Base-by-base conservation (phyloP, 2,888 invertebrate genomes). In the Dynastes maya region DNA sequence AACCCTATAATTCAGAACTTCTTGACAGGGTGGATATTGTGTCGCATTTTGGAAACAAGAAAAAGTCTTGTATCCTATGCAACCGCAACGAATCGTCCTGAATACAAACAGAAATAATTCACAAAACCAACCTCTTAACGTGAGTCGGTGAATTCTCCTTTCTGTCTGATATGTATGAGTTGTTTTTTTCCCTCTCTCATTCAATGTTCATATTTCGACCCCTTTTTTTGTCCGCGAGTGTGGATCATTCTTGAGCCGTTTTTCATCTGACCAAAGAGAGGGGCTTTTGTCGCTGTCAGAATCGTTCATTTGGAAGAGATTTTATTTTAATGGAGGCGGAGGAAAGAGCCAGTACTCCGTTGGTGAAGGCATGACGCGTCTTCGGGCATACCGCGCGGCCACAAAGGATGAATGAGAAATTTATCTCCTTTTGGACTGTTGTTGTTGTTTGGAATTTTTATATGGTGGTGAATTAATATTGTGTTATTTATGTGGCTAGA, bases 81-180 rank as follows among this genome's bases (percentile, higher is more conserved):
- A 74, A 61, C 61, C 78, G 78, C 67, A 78, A 81, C 81, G 81
- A 81, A 81, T 81, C 79, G 77, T 72, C 79, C 76, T 76, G 79
- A 81, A 81, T 80, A 81, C 81, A 81, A 81, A 81, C 79, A 81
- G 77, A 79, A 78, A 81, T 81, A 81, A 80, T 76, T 81, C 80
- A 79, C 63, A 70, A 76, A 76, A 74, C 68, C 77, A 71, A 78
- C 78, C 78, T 78, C 72, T 71, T 74, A 78, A 72, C 78, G 71
- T 71, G 78, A 78, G 72, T 78, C 78, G 78, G 78, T 79, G 80
- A 80, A 80, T 74, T 77, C 76, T 75, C 70, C 78, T 72, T 64
- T 70, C 72, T 64, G 61, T 78, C 64, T 78, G 78, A 71, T 71
- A 76, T 76, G 58, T 64, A 58, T 76, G 40, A 55, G 65, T 29